Base-by-base conservation (phyloP, 2,888 invertebrate genomes). In the Noctua comes region DNA sequence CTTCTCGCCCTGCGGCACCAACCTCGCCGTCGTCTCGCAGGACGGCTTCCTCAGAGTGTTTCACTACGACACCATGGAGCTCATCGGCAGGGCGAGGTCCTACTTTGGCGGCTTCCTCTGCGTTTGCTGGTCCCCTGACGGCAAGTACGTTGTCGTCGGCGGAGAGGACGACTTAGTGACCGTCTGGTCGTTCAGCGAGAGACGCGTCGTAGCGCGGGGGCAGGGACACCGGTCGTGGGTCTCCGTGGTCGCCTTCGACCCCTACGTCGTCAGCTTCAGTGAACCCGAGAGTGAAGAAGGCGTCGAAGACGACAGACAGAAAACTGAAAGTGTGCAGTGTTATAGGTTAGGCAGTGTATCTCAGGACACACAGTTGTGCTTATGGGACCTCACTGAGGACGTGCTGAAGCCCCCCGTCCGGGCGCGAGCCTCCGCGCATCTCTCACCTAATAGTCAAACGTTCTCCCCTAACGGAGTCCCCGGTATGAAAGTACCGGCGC, bases 201-300 rank as follows among this genome's bases (percentile, higher is more conserved):
- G 99, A 87, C 97, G 99, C 71, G 99, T 99, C 11, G 99, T 99
- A 13, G 99, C 99, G n/a, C 97, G 99, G 65, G 99, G 99, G 0
- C 99, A 99, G 93, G 99, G 99, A 0, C 99, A 99, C 95, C 98
- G 99, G 88, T 99, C 99, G 77, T 99, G 99, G 99, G 99, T 99
- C 31, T 99, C 99, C 73, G 99, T 99, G 36, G 99, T 99, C 36
- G 98, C 99, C 10, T 99, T 99, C 93, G 99, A 99, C 95, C 98
- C 98, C 0, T 99, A 98, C 92, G 98, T 98, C 0, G 98, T 98
- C 18, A 98, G 98, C 76, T 98, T 98, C 89, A 97, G 97, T 82
- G 97, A 97, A 86, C 97, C 97, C 86, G 97, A 97, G 79, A 97
- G 97, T 88, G 97, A 97, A 92, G 98, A 98, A 78, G 97, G 97